These are phyloP conservation scores for Cladopsammia gracilis DNA, from an alignment of 64 coral and sea anemone species.

Conservation along the genomic window DNA sequence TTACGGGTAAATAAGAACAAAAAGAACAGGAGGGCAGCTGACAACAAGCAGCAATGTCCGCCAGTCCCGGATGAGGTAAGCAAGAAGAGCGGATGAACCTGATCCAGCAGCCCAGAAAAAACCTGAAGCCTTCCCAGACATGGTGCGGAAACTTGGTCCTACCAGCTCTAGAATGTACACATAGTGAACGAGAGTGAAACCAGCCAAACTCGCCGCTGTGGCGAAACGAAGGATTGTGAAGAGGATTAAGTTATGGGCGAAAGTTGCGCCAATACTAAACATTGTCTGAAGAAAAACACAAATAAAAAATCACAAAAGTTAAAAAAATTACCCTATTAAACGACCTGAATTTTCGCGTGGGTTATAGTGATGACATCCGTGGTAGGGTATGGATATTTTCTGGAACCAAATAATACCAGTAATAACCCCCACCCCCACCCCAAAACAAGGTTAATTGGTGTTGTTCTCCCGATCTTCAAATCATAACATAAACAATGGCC, in stretches of 20 bases:
- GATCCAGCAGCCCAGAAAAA: slow-evolving; percentile 32
- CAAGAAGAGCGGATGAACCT: slow-evolving; percentile 11
- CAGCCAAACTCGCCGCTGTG: not conserved
- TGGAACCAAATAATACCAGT: too few species aligned
- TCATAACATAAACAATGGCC: too few species aligned
- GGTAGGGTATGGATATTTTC: too few species aligned
- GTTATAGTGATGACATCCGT: too few species aligned
- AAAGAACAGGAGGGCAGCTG: slow-evolving; percentile 9
- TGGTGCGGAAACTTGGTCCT: slow-evolving; percentile 63
- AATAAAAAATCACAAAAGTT: not conserved
- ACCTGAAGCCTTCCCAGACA: slow-evolving; percentile 18
- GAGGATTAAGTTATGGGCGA: slow-evolving; percentile 52
- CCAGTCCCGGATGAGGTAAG: slow-evolving; percentile 71
- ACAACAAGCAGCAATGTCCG: slow-evolving; percentile 13
- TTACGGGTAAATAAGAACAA: slow-evolving; percentile 47
- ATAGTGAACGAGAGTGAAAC: slow-evolving; percentile 30
- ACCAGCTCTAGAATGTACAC: slow-evolving; percentile 69
- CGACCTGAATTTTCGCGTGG: too few species aligned
- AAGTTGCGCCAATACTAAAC: slow-evolving; percentile 18
- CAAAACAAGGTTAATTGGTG: too few species aligned
- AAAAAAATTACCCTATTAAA: too few species aligned
- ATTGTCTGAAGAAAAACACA: not conserved
- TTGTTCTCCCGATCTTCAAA: too few species aligned
- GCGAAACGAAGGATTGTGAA: slow-evolving; percentile 65
- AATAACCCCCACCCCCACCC: too few species aligned